Percentiles rank a stretch among this genome's conserved stretches.
phyloP scores from a whole-genome alignment of 1,140 invertebrate genomes.

The honey bee (Apis mellifera) region Amel_HAv3.1 CM009934.2:12804501-12805000 shows the following conservation, averaged over 20 bases:
- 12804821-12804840: no score
- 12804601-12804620: neutral
- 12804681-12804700: no score
- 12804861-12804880: no score
- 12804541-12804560: neutral
- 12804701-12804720: no score
- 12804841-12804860: conserved; percentile 1
- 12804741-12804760: no score
- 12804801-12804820: neutral
- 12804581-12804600: neutral
- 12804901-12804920: no score
- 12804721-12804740: no score
- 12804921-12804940: no score
- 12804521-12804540: conserved; percentile 11
- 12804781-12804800: neutral
- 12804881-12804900: no score
- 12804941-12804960: neutral
- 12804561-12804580: conserved; percentile 17
- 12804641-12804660: neutral
- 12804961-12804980: no score
- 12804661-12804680: no score
- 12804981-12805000: neutral
- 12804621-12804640: neutral
- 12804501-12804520: neutral
- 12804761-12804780: no score